Base-by-base conservation (phyloP, 1,140 invertebrate species). In the Rhagoletis zephyria region DNA sequence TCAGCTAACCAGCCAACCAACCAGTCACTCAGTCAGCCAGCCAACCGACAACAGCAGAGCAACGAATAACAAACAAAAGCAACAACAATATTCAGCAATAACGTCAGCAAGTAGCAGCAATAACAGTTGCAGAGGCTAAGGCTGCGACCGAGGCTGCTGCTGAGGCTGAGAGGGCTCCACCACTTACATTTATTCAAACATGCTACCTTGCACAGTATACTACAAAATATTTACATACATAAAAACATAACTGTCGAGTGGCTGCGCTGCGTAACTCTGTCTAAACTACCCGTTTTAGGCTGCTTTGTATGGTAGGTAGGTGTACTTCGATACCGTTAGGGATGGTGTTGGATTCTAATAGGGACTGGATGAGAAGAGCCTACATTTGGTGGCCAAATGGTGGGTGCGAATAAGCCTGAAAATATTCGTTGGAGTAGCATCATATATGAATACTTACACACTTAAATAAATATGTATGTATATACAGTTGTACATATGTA, bases 21-120 rank as follows among this genome's bases (percentile, higher is more conserved):
- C 45, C 85, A 87, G 65, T 67, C 85, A 87, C 45, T 64, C 85
- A 87, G 85, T 67, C 65, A 87, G 85, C 63, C 51, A 67, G 63
- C 48, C 63, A 87, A 56, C 48, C 48, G 48, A 19, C 48, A 56
- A 81, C 7, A 81, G 74, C 74, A 81, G 48, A 81, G 74, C 48
- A 59, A 59, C 48, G 74, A 81, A 48, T 81, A 81, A 56, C 9
- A 56, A 19, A 81, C n/a, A 81, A 81, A 9, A 81, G 19, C 74
- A 81, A 81, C 16, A 19, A n/a, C 74, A 81, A 81, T 30, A 59
- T 3, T 63, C 12, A 42, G 42, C 65, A 14, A 74, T 59, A 74
- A 65, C 64, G 63, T 30, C 48, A 70, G 19, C 63, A 56, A 87
- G 65, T 60, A 77, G 64, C 48, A 87, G 74, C 74, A 59, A 81